phyloP scores from a whole-genome alignment of 2,113 vertebrate genomes.

The Pachyramphus minor region DNA sequence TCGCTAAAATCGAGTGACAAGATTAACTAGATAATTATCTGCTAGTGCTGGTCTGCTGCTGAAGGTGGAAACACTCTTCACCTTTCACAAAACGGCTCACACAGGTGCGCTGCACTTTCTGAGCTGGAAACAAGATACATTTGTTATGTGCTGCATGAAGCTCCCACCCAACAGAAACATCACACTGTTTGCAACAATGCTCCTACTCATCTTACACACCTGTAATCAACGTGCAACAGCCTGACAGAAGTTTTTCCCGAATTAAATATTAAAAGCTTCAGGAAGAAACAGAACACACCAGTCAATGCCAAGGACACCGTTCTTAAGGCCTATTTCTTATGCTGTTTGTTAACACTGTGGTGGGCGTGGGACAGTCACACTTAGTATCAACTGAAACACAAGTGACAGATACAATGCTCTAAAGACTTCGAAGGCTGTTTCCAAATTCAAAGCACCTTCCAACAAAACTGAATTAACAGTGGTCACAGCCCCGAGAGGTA shows the following conservation, averaged over 20 bases:
- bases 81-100: background rate
- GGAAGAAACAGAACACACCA: background rate
- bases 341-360: background rate
- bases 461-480: background rate
- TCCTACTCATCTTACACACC: background rate
- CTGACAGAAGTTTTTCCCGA: background rate
- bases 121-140: background rate
- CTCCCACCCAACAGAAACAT: background rate
- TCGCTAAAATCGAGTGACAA: background rate
- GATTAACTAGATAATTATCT: background rate
- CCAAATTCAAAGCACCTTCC: background rate
- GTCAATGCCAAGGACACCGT: background rate
- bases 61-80: background rate
- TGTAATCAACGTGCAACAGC: background rate
- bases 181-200: background rate
- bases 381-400: background rate
- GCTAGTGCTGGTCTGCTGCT: background rate
- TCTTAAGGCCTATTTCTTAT: accelerated
- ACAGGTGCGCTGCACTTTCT: accelerated
- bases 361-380: background rate
- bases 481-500: background rate
- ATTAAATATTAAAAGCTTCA: background rate
- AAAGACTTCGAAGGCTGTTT: background rate
- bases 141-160: background rate
- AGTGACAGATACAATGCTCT: background rate